These are phyloP conservation scores for Coreius guichenoti DNA, from an alignment of 2,797 vertebrate species.

Conservation along the genomic window DNA sequence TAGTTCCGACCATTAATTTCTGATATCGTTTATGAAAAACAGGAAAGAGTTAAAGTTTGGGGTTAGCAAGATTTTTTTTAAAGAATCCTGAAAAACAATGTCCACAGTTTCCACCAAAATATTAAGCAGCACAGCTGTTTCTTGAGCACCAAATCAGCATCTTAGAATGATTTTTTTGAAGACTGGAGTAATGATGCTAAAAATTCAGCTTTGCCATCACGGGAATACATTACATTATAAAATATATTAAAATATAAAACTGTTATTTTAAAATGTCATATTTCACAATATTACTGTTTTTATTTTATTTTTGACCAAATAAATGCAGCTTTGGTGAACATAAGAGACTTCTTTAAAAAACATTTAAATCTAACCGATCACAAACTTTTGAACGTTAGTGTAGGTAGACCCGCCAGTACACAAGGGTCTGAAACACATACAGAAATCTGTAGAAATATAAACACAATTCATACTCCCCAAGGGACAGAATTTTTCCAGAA, in stretches of 20 bases:
- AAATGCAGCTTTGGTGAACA: neutral
- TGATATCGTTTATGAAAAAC: neutral
- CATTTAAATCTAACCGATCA: neutral
- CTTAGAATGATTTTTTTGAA: neutral
- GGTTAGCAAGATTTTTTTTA: neutral
- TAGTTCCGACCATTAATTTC: neutral
- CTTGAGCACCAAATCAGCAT: neutral
- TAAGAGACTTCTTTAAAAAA: neutral
- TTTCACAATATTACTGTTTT: neutral
- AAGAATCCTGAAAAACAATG: too few species aligned
- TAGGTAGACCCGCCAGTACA: neutral
- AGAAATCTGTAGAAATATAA: neutral
- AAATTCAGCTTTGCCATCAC: neutral
- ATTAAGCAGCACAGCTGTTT: neutral
- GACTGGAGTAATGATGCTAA: neutral
- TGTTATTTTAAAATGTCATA: neutral
- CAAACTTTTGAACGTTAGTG: neutral
- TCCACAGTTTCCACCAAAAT: neutral
- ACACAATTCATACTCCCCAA: slow-evolving; percentile 1
- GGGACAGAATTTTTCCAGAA: neutral
- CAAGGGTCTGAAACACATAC: neutral
- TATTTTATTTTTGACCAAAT: neutral
- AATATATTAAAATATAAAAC: neutral
- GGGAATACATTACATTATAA: neutral
- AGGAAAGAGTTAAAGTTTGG: neutral